These are phyloP conservation scores for Microtus ochrogaster DNA, from an alignment of 2,113 vertebrate genomes.

Conservation along the genomic window DNA sequence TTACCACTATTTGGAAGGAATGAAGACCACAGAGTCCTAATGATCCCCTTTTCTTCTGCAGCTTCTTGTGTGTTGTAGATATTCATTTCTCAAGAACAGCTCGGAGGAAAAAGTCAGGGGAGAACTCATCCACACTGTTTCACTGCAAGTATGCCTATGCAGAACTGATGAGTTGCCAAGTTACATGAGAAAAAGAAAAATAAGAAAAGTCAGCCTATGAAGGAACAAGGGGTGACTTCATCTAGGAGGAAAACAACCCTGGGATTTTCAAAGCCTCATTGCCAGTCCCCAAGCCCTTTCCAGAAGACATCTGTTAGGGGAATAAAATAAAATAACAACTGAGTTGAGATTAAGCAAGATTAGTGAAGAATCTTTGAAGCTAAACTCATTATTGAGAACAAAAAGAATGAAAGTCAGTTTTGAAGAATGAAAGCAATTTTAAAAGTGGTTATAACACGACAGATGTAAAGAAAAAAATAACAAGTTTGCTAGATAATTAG, in stretches of 20 bases:
- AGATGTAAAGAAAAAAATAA: conserved; percentile 24
- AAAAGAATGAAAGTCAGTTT: neutral
- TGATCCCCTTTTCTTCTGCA: neutral
- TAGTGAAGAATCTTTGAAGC: neutral
- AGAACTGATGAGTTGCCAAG: neutral
- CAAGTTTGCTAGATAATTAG: conserved; percentile 31
- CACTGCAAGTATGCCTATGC: neutral
- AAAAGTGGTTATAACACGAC: neutral
- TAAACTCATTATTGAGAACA: neutral
- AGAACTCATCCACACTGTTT: neutral
- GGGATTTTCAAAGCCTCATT: neutral
- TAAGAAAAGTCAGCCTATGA: neutral
- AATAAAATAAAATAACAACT: neutral
- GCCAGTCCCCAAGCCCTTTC: neutral
- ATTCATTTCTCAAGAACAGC: neutral
- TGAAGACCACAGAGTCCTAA: neutral
- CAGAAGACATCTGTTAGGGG: neutral
- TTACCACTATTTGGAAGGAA: neutral
- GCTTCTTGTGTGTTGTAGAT: neutral
- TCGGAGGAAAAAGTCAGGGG: neutral
- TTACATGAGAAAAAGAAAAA: neutral
- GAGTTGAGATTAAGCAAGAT: neutral
- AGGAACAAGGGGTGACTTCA: neutral
- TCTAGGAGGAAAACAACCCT: neutral
- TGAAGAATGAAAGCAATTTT: neutral